Conservation (phyloP, 2,888 invertebrate genomes). For the Ethmia dodecea region DNA sequence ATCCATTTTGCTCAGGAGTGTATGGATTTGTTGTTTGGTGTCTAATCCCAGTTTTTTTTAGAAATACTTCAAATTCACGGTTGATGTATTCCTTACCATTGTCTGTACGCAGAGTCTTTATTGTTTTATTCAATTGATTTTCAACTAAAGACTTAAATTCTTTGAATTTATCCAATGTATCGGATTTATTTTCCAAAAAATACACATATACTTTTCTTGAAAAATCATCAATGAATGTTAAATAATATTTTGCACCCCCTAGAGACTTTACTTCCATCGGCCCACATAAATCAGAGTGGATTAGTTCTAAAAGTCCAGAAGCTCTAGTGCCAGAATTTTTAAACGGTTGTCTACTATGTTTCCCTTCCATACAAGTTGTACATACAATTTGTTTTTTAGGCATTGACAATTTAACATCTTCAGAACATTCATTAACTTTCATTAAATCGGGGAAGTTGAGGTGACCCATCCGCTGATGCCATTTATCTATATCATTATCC, state of each 20-base stretch:
- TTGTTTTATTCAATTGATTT: too few relatives aligned
- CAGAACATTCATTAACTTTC: neutral
- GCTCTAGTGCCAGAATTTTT: neutral
- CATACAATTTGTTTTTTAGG: conserved; percentile 2
- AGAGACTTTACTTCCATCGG: conserved; percentile 5
- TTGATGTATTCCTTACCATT: too few relatives aligned
- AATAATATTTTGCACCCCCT: neutral
- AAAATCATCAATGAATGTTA: neutral
- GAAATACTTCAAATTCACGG: too few relatives aligned
- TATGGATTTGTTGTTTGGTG: too few relatives aligned
- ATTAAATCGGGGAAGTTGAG: neutral
- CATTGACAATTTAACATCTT: neutral
- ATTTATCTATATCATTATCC: neutral
- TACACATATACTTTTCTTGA: conserved; percentile 2
- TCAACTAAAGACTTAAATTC: too few relatives aligned
- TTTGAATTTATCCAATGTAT: too few relatives aligned
- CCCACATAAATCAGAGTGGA: conserved; percentile 7
- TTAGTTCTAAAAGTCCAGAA: neutral
- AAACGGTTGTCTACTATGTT: conserved; percentile 1
- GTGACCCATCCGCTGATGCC: neutral
- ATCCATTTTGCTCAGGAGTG: too few relatives aligned
- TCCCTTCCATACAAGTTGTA: conserved; percentile 1
- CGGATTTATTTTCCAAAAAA: conserved; percentile 2
- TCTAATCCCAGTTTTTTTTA: too few relatives aligned
- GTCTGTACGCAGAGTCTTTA: too few relatives aligned